phyloP scores from a whole-genome alignment of 2,888 invertebrate species.

The Plusia festucae region DNA sequence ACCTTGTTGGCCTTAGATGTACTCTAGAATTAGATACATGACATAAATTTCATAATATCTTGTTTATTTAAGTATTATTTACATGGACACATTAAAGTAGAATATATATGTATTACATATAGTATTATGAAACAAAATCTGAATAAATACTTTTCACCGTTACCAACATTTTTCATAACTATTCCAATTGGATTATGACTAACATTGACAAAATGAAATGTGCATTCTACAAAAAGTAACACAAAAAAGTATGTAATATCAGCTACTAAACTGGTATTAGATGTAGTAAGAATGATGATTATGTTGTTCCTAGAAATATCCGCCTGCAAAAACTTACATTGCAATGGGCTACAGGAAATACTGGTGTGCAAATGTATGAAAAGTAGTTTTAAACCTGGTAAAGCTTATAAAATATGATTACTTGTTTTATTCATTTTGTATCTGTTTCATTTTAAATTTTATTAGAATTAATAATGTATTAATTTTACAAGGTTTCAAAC shows the following conservation, averaged over 20 bases:
- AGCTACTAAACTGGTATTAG: constrained; percentile 12
- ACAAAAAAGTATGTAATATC: neutral
- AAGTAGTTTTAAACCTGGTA: neutral
- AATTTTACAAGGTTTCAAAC: neutral
- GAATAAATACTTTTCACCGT: neutral
- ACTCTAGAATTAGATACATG: too few relatives aligned
- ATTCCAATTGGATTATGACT: constrained; percentile 14
- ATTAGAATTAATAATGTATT: neutral
- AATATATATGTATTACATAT: too few relatives aligned
- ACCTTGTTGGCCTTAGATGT: too few relatives aligned
- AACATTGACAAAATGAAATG: too few relatives aligned
- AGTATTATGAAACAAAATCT: too few relatives aligned
- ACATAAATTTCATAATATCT: too few relatives aligned
- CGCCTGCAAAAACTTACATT: neutral
- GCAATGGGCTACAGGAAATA: constrained; percentile 8
- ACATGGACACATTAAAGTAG: too few relatives aligned
- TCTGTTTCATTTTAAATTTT: neutral
- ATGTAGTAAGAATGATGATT: constrained; percentile 17
- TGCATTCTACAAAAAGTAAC: neutral
- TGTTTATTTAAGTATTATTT: too few relatives aligned
- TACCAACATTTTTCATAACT: neutral
- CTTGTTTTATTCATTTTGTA: neutral
- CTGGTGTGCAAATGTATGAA: neutral
- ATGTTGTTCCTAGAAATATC: constrained; percentile 16
- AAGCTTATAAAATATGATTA: constrained; percentile 1